phyloP scores from a whole-genome alignment of 2,888 invertebrate species.

The Scaptomyza caliginosa region DNA sequence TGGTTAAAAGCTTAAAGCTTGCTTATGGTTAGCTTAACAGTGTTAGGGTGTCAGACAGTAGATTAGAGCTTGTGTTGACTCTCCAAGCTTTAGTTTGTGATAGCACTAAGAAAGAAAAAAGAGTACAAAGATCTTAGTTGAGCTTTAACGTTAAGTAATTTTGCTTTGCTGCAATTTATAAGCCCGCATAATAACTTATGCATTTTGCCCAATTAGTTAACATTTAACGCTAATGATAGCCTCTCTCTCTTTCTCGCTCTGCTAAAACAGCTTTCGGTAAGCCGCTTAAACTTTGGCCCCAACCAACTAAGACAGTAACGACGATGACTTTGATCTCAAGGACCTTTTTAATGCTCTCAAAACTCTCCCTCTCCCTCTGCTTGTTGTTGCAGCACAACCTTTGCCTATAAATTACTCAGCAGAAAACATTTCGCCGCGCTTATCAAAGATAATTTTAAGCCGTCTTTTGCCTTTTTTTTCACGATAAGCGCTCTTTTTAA shows the following conservation, averaged over 20 bases:
- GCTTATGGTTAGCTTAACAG: neutral
- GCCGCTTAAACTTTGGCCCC: constrained; percentile 64
- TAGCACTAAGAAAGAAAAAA: neutral
- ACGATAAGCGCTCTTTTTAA: neutral
- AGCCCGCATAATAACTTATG: neutral
- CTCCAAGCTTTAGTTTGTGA: neutral
- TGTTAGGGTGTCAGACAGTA: neutral
- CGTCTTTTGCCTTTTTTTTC: constrained; percentile 53
- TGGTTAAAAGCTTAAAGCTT: constrained; percentile 23
- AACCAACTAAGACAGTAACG: constrained; percentile 35
- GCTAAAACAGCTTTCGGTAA: constrained; percentile 33
- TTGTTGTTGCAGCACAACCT: constrained; percentile 23
- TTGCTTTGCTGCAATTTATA: neutral
- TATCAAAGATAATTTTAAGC: constrained; percentile 78
- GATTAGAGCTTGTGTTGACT: neutral
- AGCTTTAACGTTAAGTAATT: neutral
- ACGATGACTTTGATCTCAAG: constrained; percentile 63
- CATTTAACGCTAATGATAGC: constrained; percentile 23
- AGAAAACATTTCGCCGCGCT: constrained; percentile 65
- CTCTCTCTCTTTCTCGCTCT: neutral
- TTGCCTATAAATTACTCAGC: constrained; percentile 74
- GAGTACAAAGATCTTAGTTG: neutral
- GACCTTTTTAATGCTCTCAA: constrained; percentile 60
- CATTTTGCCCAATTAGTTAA: constrained; percentile 39
- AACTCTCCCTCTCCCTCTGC: neutral